Evolutionary conservation across 2,797 vertebrate species (phyloP).

Genomic region (Neomorphus geoffroyi): DNA sequence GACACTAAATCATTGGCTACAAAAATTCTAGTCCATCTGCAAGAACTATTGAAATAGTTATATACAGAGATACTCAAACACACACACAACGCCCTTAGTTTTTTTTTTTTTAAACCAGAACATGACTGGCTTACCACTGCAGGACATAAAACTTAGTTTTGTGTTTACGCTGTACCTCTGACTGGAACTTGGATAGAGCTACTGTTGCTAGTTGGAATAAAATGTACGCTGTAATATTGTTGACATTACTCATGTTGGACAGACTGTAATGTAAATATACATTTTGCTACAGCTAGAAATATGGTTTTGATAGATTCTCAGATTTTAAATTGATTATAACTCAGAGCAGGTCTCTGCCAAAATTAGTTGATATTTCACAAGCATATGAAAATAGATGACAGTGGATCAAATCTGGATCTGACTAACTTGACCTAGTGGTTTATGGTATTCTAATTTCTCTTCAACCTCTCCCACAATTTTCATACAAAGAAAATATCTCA

Average conservation of each 20-base stretch:
- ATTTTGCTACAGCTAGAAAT: slow-evolving; percentile 73
- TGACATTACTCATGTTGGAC: slow-evolving; percentile 71
- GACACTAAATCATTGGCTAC: neutral
- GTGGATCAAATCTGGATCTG: slow-evolving; percentile 44
- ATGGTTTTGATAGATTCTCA: slow-evolving; percentile 74
- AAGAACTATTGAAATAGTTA: slow-evolving; percentile 20
- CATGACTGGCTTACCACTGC: slow-evolving; percentile 17
- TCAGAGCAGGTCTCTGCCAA: slow-evolving; percentile 50
- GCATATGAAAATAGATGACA: slow-evolving; percentile 63
- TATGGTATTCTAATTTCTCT: slow-evolving; percentile 23
- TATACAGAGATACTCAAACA: neutral
- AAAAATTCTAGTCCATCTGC: slow-evolving; percentile 34
- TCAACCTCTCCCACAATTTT: slow-evolving; percentile 26
- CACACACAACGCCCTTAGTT: fast-evolving
- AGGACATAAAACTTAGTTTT: slow-evolving; percentile 56
- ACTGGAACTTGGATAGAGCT: slow-evolving; percentile 69
- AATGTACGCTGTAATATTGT: slow-evolving; percentile 53
- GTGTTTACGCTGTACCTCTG: slow-evolving; percentile 60
- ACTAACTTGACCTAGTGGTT: slow-evolving; percentile 55
- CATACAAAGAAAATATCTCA: slow-evolving; percentile 41
- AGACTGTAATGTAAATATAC: slow-evolving; percentile 71
- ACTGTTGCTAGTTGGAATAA: slow-evolving; percentile 70
- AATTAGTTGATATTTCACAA: slow-evolving; percentile 70
- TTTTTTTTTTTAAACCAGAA: neutral
- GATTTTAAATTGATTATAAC: slow-evolving; percentile 71